These are phyloP conservation scores for Phoeniculus purpureus DNA, from an alignment of 2,797 vertebrate genomes.

Conservation along the genomic window DNA sequence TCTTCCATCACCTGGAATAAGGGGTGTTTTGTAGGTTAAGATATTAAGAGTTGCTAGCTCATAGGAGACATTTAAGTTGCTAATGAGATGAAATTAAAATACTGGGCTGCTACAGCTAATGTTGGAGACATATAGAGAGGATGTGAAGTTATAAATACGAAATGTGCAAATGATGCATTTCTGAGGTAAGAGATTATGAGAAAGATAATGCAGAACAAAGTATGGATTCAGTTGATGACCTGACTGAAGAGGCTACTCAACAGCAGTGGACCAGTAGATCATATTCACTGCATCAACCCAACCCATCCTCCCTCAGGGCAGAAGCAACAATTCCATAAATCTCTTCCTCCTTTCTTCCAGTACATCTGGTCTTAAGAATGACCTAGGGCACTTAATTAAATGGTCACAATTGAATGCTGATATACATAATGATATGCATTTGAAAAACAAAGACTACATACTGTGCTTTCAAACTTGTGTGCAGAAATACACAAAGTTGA, in stretches of 20 bases:
- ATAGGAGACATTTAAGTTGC: background rate
- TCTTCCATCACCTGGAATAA: background rate
- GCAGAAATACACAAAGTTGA: background rate
- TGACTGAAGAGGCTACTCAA: background rate
- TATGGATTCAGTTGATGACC: background rate
- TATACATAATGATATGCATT: background rate
- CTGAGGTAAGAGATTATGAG: background rate
- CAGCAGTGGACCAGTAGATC: background rate
- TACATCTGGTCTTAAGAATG: background rate
- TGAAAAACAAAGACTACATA: background rate
- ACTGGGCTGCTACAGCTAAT: background rate
- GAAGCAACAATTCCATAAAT: background rate
- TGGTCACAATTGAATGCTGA: background rate
- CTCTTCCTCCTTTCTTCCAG: background rate
- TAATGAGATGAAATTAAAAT: background rate
- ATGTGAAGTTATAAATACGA: background rate
- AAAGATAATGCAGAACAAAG: background rate
- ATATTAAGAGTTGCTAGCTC: background rate
- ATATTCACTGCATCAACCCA: background rate
- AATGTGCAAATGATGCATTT: background rate
- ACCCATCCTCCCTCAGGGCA: background rate
- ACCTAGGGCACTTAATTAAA: constrained; percentile 27
- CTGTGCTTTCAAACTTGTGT: background rate
- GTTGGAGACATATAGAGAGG: background rate
- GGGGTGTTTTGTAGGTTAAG: background rate